Evolutionary conservation across 2,113 vertebrate genomes (phyloP), one percentile per base, ranked within the genome.

Genomic region (Pandion haliaetus): DNA sequence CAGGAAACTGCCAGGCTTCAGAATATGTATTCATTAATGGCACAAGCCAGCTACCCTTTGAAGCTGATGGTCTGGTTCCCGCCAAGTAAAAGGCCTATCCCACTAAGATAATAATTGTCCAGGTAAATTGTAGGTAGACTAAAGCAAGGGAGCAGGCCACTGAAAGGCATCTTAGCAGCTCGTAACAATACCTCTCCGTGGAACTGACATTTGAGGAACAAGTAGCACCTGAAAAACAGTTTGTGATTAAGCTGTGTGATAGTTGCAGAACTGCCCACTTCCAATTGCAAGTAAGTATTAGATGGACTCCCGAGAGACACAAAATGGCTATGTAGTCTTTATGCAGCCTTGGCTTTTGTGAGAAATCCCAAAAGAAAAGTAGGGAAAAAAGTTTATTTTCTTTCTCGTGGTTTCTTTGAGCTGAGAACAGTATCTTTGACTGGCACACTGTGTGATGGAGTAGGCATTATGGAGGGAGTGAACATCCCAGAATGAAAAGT

Each of bases 21-120:
- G 79, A 55, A 49, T 62, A 40, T 84, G 34, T 92, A 16, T 76
- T 92, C 32, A 78, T 90, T 69, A 84, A 81, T 49, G 63, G 47
- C 45, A 90, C 63, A 88, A 91, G 38, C 42, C 59, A 77, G 66
- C 47, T 72, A 36, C 90, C 40, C 72, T 96, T 96, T 97, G 61
- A 93, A 81, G 59, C 8, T 82, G 72, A 76, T 94, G 94, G 77
- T 91, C 72, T 92, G 80, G 87, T 93, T 91, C 61, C 62, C 6
- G 0, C 40, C 52, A 92, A 42, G 47, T 91, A 74, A 97, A 96
- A 86, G 44, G 40, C 36, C 89, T 93, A 24, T 91, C 83, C 86
- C 54, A 78, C 88, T 88, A 97, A 90, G 94, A 96, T 96, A 90
- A 91, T 96, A 90, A 89, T 90, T 93, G 77, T 82, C 88, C 84